phyloP scores from a whole-genome alignment of 2,797 vertebrate genomes.

The Phoebastria nigripes region DNA sequence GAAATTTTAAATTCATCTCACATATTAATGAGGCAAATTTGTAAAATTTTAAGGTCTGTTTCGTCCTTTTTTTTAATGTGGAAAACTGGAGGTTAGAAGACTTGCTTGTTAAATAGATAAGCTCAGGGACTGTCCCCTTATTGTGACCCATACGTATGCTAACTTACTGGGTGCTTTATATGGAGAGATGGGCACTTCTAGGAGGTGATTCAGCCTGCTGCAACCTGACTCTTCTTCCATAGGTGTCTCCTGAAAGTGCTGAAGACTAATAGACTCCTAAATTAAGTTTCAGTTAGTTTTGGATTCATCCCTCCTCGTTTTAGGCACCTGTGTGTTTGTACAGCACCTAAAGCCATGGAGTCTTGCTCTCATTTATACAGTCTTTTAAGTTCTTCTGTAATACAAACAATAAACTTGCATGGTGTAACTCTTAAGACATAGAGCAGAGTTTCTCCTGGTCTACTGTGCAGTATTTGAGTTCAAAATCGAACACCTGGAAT shows the following conservation, averaged over 20 bases:
- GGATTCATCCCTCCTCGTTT: not conserved
- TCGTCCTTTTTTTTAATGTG: not conserved
- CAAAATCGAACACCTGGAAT: not conserved
- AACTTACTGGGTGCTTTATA: not conserved
- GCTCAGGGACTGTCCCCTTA: not conserved
- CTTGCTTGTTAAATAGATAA: not conserved
- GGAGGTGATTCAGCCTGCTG: not conserved
- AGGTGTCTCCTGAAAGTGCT: not conserved
- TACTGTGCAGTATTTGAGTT: not conserved
- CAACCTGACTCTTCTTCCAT: not conserved
- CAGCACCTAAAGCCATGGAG: not conserved
- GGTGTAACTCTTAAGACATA: not conserved
- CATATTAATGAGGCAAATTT: not conserved
- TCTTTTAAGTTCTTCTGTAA: not conserved
- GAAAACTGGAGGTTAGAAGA: not conserved
- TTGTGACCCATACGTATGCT: accelerated
- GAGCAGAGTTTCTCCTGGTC: not conserved
- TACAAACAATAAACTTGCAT: not conserved
- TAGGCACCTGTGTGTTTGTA: not conserved
- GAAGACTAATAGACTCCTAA: not conserved
- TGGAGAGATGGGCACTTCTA: not conserved
- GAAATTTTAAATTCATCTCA: not conserved
- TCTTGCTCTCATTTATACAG: not conserved
- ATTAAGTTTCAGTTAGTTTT: not conserved
- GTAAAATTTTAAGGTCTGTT: not conserved